phyloP scores from a whole-genome alignment of 1,140 invertebrate genomes.

The Ephestia elutella region DNA sequence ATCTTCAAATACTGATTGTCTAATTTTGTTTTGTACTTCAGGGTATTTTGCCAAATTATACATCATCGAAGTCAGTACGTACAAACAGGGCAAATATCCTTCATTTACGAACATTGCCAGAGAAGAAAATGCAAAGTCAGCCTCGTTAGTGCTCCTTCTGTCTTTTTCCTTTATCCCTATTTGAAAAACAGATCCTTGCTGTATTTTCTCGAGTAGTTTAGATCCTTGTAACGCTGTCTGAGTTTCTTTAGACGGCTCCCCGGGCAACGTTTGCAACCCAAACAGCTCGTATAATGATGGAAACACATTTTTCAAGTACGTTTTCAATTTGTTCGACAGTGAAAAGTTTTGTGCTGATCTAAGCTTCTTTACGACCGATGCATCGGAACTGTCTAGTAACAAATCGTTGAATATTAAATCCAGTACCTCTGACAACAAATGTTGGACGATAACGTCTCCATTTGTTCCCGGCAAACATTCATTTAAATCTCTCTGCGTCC shows the following conservation, averaged over 20 bases:
- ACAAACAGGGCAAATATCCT: slow-evolving; percentile 56
- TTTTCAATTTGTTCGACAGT: slow-evolving; percentile 43
- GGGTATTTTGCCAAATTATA: slow-evolving; percentile 50
- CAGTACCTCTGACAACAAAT: slow-evolving; percentile 62
- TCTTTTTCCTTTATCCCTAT: slow-evolving; percentile 31
- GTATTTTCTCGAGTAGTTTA: slow-evolving; percentile 39
- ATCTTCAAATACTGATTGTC: slow-evolving; percentile 16
- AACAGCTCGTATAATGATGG: slow-evolving; percentile 54
- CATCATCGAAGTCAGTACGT: slow-evolving; percentile 43
- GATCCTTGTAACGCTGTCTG: slow-evolving; percentile 34
- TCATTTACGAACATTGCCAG: slow-evolving; percentile 51
- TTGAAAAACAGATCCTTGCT: slow-evolving; percentile 34
- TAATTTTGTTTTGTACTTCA: slow-evolving; percentile 42
- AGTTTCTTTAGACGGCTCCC: slow-evolving; percentile 32
- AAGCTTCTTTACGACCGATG: slow-evolving; percentile 36
- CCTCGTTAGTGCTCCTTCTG: slow-evolving; percentile 26
- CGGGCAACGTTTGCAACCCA: slow-evolving; percentile 34
- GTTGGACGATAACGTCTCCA: slow-evolving; percentile 64
- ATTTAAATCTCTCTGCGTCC: slow-evolving; percentile 40
- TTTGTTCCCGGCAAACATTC: slow-evolving; percentile 66
- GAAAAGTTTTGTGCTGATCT: slow-evolving; percentile 42
- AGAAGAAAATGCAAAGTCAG: slow-evolving; percentile 39
- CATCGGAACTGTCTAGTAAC: slow-evolving; percentile 44
- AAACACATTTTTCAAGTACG: slow-evolving; percentile 59
- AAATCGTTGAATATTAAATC: slow-evolving; percentile 60